Conservation (phyloP, 2,797 vertebrate genomes). For the Syngnathus acus region DNA sequence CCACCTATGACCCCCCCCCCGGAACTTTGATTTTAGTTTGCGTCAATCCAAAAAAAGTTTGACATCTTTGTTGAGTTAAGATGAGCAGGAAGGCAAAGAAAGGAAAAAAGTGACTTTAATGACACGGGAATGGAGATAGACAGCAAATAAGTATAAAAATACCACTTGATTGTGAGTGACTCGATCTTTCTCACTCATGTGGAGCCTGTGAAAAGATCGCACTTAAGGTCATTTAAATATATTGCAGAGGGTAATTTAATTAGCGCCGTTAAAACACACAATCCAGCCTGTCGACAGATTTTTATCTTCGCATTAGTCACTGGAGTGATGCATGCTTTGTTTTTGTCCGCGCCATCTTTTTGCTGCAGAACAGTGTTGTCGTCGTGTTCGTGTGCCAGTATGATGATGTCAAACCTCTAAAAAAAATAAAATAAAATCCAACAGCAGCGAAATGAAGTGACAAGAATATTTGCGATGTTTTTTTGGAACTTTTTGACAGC, state of each 20-base stretch:
- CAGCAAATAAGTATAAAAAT: conserved; percentile 11
- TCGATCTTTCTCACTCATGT: neutral
- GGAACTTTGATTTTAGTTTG: neutral
- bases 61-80: neutral
- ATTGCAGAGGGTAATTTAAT: neutral
- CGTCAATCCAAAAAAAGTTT: neutral
- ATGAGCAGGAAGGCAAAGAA: neutral
- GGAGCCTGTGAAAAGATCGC: neutral
- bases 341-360: neutral
- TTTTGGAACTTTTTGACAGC: neutral
- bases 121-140: neutral
- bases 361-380: neutral
- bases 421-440: neutral
- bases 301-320: neutral
- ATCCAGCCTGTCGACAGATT: neutral
- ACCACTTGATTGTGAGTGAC: neutral
- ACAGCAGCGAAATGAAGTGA: neutral
- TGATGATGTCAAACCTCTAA: neutral
- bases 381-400: neutral
- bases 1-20: neutral
- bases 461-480: neutral
- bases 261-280: neutral
- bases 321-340: neutral
- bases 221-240: neutral
- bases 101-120: neutral